Evolutionary conservation across 2,888 invertebrate species (phyloP), one percentile per base, ranked within the genome.

Genomic region (Loripinus fragilis): DNA sequence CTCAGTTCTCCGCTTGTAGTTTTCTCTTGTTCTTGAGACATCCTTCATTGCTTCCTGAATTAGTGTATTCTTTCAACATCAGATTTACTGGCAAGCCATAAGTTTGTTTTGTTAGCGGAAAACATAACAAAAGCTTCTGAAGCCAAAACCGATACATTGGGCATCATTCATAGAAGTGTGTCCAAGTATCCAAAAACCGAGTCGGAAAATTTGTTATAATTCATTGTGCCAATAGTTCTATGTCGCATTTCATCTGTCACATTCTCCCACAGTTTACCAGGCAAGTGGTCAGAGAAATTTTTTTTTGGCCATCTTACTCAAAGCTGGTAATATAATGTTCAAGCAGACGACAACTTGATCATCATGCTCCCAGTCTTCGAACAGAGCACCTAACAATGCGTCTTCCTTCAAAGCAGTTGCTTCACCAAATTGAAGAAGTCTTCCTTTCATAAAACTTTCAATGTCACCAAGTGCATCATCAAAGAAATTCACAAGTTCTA

Each of bases 61-160:
- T 1, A 80, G 17, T 17, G 12, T 8, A 42, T 55, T 60, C 77
- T 70, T 48, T 81, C 75, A 38, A 41, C 23, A 8, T 80, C 74
- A 35, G 28, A 33, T 74, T 83, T 83, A 1, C 50, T 42, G 41
- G 77, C 73, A 15, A 78, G 33, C 76, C 81, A 83, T 12, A 28
- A 12, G 8, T 20, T 42, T 23, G 85, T 85, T 52, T 80, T 81
- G 30, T 83, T 81, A 0, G 73, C 69, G 1, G 72, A 50, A 35
- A 83, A 83, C 80, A 83, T 76, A 0, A 85, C 55, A 42, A 67
- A 74, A 7, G 75, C 72, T 33, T 81, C 81, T 8, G 68, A 25
- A 20, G 74, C 45, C 17, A 78, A 68, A 17, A 64, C 48, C 33
- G 50, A 42, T 12, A 76, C 64, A 60, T 70, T 76, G 12, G 80